These are phyloP conservation scores for Odontophorus gujanensis DNA, from an alignment of 2,113 vertebrate species.

Conservation along the genomic window DNA sequence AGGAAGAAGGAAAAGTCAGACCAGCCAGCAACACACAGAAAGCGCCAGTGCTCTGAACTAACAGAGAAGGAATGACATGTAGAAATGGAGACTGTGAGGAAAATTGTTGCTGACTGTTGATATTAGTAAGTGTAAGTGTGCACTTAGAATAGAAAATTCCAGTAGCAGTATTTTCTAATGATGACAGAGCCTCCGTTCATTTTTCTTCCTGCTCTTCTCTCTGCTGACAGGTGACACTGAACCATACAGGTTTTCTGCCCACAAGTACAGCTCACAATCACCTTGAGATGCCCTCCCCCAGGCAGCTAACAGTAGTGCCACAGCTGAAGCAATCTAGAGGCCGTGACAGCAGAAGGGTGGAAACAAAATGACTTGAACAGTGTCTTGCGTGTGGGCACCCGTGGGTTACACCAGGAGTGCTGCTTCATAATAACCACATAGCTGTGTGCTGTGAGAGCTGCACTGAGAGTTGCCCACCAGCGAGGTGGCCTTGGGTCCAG, in stretches of 20 bases:
- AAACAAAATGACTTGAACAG: not conserved
- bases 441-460: not conserved
- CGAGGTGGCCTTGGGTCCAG: not conserved
- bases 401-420: not conserved
- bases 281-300: not conserved
- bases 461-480: not conserved
- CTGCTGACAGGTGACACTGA: not conserved
- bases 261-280: fast-evolving
- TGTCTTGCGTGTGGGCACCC: not conserved
- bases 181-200: fast-evolving
- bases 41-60: not conserved
- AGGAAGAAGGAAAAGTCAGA: not conserved
- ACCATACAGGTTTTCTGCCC: not conserved
- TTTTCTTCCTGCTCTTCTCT: not conserved
- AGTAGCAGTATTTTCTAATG: not conserved
- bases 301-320: not conserved
- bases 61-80: not conserved
- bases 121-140: not conserved
- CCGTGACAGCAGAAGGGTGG: not conserved
- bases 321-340: not conserved
- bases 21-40: not conserved
- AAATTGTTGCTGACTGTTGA: not conserved
- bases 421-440: not conserved
- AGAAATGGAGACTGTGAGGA: not conserved
- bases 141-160: not conserved